Evolutionary conservation across 1,140 invertebrate genomes (phyloP).

Genomic region (Agraylea sexmaculata): DNA sequence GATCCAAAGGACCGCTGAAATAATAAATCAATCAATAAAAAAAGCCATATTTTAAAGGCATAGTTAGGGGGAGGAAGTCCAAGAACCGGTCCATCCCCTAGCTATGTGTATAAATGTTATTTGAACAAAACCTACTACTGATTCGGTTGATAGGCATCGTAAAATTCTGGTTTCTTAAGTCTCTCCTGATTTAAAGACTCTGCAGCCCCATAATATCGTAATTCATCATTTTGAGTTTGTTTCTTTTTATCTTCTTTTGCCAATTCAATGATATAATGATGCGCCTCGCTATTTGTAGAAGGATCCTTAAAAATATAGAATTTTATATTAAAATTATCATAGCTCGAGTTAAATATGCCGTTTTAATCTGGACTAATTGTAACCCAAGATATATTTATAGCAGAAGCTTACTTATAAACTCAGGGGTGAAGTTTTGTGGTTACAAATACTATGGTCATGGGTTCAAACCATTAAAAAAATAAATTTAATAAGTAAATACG

Average conservation of each 20-base stretch:
- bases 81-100: no score
- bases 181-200: slow-evolving; percentile 10
- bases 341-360: no score
- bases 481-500: no score
- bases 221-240: no score
- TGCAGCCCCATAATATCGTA: slow-evolving; percentile 19
- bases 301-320: slow-evolving; percentile 9
- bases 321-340: no score
- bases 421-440: no score
- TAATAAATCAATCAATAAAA: neutral
- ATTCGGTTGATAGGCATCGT: slow-evolving; percentile 16
- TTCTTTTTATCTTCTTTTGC: slow-evolving; percentile 3
- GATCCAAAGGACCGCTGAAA: slow-evolving; percentile 14
- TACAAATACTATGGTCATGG: no score
- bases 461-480: no score
- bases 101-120: no score
- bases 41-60: neutral
- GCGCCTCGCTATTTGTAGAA: neutral
- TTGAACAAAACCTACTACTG: slow-evolving; percentile 7
- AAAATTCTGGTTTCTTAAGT: slow-evolving; percentile 7
- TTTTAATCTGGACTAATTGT: no score
- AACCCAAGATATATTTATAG: no score
- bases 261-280: slow-evolving; percentile 16
- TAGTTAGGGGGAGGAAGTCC: neutral
- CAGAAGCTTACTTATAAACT: no score